Evolutionary conservation across 2,797 vertebrate genomes (phyloP).

Genomic region (Cyclopterus lumpus): DNA sequence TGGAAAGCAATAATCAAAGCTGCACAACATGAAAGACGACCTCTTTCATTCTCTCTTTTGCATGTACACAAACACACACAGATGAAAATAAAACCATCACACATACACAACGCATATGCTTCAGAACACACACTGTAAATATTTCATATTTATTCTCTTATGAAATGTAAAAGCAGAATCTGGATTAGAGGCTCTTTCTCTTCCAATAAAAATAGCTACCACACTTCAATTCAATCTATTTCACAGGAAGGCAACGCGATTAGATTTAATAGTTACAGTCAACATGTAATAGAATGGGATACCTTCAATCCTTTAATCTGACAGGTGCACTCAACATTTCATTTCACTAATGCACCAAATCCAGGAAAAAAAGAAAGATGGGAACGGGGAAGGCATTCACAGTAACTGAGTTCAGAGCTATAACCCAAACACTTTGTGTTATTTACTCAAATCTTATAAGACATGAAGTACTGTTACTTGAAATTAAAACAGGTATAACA

Average conservation of each 20-base stretch:
- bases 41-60: conserved; percentile 43
- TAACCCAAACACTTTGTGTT: conserved; percentile 10
- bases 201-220: conserved; percentile 64
- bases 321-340: conserved; percentile 80
- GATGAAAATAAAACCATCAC: conserved; percentile 18
- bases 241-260: conserved; percentile 68
- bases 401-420: conserved; percentile 37
- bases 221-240: conserved; percentile 70
- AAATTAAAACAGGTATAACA: not conserved
- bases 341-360: conserved; percentile 80
- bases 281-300: conserved; percentile 75
- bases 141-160: conserved; percentile 69
- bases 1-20: conserved; percentile 78
- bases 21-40: conserved; percentile 68
- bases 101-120: conserved; percentile 37
- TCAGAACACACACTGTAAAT: conserved; percentile 61
- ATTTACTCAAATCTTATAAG: not conserved
- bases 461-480: conserved; percentile 4
- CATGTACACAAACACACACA: conserved; percentile 18
- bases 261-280: conserved; percentile 74
- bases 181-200: conserved; percentile 59
- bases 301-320: conserved; percentile 81
- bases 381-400: conserved; percentile 20
- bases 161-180: conserved; percentile 61
- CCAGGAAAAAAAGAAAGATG: conserved; percentile 28